phyloP scores from a whole-genome alignment of 2,113 vertebrate genomes.

The Acrocephalus kingi region DNA sequence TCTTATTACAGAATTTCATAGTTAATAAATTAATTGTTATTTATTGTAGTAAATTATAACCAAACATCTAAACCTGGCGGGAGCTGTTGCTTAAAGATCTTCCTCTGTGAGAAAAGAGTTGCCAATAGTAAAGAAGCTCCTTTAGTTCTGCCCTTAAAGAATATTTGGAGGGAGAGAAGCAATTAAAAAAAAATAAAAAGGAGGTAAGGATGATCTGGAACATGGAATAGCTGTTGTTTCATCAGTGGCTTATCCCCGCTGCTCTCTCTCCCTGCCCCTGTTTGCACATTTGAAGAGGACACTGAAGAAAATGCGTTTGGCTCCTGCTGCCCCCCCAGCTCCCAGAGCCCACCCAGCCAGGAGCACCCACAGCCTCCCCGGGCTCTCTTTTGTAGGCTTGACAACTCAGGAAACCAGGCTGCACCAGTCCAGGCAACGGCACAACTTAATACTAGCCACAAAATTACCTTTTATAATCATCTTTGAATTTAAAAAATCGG shows the following conservation, averaged over 20 bases:
- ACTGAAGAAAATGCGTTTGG: not conserved
- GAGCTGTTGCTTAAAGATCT: slow-evolving; percentile 40
- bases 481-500: slow-evolving; percentile 44
- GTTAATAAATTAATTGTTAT: slow-evolving; percentile 70
- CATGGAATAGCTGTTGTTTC: not conserved
- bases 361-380: not conserved
- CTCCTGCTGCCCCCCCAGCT: not conserved
- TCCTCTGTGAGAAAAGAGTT: slow-evolving; percentile 45
- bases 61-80: slow-evolving; percentile 49
- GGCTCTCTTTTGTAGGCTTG: slow-evolving; percentile 14
- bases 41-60: slow-evolving; percentile 68
- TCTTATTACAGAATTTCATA: slow-evolving; percentile 58
- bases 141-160: slow-evolving; percentile 18
- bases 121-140: slow-evolving; percentile 22
- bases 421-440: not conserved
- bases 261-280: not conserved
- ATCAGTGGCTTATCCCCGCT: not conserved
- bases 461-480: slow-evolving; percentile 50
- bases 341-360: accelerated
- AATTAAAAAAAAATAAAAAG: not conserved
- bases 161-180: not conserved
- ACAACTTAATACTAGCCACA: slow-evolving; percentile 8
- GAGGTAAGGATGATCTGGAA: not conserved
- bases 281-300: not conserved
- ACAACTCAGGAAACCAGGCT: slow-evolving; percentile 61